Evolutionary conservation across 1,140 invertebrate genomes (phyloP).

Genomic region (Diorhabda elongata): DNA sequence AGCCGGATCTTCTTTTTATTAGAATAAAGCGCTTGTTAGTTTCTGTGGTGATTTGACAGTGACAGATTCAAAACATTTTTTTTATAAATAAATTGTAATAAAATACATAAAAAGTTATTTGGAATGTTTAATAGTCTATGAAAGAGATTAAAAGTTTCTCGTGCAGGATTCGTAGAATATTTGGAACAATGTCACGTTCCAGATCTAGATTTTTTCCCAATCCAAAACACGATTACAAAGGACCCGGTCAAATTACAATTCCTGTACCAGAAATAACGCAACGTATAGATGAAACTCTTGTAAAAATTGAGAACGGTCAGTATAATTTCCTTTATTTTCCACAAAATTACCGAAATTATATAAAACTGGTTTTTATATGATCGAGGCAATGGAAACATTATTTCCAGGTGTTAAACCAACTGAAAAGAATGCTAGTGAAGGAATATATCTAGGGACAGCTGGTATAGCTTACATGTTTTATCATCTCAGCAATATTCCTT

Average conservation of each 20-base stretch:
- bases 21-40: too few relatives aligned
- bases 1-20: too few relatives aligned
- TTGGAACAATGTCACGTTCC: conserved; percentile 6
- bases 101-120: neutral
- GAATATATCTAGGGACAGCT: conserved; percentile 53
- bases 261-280: conserved; percentile 18
- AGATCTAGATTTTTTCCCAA: conserved; percentile 34
- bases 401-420: conserved; percentile 14
- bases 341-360: too few relatives aligned
- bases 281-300: conserved; percentile 7
- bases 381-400: neutral
- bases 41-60: too few relatives aligned
- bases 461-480: conserved; percentile 57
- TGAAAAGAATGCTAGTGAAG: conserved; percentile 42
- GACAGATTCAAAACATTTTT: too few relatives aligned
- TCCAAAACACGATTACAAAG: conserved; percentile 20
- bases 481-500: conserved; percentile 50
- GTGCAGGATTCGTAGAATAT: neutral
- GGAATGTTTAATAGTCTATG: neutral
- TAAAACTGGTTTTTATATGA: too few relatives aligned
- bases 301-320: conserved; percentile 15
- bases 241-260: conserved; percentile 4
- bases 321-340: neutral
- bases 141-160: neutral
- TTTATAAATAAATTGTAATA: too few relatives aligned